Conservation (phyloP, 2,797 vertebrate genomes). For the Hypotaenidia okinawae region DNA sequence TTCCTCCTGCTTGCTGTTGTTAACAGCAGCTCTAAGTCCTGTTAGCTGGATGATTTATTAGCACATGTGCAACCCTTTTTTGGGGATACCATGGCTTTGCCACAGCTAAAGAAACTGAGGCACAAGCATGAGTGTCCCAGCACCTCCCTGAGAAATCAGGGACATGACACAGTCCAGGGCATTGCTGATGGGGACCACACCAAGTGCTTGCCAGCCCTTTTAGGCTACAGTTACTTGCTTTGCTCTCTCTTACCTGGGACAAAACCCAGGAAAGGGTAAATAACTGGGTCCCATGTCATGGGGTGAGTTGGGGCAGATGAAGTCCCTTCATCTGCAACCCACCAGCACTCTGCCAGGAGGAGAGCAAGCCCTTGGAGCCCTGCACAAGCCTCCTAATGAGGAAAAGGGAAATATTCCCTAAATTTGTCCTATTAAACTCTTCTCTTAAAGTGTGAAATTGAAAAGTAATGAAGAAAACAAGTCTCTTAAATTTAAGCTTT, state of each 20-base stretch:
- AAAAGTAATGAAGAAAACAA: slow-evolving; percentile 41
- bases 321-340: too few relatives aligned
- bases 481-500: slow-evolving; percentile 5
- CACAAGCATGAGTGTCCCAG: not conserved
- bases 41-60: not conserved
- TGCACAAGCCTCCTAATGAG: not conserved
- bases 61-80: not conserved
- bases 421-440: not conserved
- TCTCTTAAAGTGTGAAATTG: slow-evolving; percentile 14
- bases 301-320: not conserved
- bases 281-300: not conserved
- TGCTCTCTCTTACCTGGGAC: not conserved
- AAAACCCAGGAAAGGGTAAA: not conserved
- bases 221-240: not conserved
- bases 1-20: not conserved
- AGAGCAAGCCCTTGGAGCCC: not conserved
- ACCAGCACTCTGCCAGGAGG: not conserved
- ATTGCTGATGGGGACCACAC: not conserved
- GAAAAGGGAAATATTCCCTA: not conserved
- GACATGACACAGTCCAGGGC: not conserved
- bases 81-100: not conserved
- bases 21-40: not conserved
- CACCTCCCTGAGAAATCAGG: not conserved
- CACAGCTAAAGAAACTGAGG: not conserved
- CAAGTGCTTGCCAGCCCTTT: not conserved